Evolutionary conservation across 2,888 invertebrate genomes (phyloP).

Genomic region (Gnatocerus cornutus): DNA sequence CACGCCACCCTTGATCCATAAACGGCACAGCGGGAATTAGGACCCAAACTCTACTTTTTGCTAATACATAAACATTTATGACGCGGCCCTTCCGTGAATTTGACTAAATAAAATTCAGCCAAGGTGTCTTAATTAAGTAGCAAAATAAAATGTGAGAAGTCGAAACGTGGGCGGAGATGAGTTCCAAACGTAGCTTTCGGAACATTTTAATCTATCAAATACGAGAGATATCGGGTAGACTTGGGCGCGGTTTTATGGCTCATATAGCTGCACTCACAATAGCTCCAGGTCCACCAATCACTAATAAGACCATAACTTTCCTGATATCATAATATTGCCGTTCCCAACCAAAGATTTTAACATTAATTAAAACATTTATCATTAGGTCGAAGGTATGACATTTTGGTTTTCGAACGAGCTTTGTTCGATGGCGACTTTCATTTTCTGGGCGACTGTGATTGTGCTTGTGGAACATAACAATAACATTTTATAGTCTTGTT

Average conservation of each 20-base stretch:
- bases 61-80: slow-evolving; percentile 20
- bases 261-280: slow-evolving; percentile 65
- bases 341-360: slow-evolving; percentile 57
- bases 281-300: slow-evolving; percentile 64
- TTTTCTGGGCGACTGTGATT: not conserved
- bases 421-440: not conserved
- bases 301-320: slow-evolving; percentile 68
- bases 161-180: slow-evolving; percentile 26
- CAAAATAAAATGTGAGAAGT: not conserved
- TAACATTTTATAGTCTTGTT: too few species aligned
- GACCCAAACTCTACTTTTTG: slow-evolving; percentile 56
- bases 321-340: slow-evolving; percentile 67
- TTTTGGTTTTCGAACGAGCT: not conserved
- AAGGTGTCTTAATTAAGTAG: slow-evolving; percentile 22
- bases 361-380: slow-evolving; percentile 67
- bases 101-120: not conserved
- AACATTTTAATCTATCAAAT: slow-evolving; percentile 66
- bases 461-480: too few species aligned
- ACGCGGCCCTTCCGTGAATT: slow-evolving; percentile 12
- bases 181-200: slow-evolving; percentile 35
- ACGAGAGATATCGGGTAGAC: slow-evolving; percentile 62
- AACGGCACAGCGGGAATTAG: slow-evolving; percentile 58
- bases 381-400: slow-evolving; percentile 44
- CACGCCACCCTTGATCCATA: slow-evolving; percentile 58
- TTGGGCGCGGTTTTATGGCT: slow-evolving; percentile 68